These are phyloP conservation scores for Protomyctophum bolini DNA, from an alignment of 2,113 vertebrate genomes.

Conservation along the genomic window DNA sequence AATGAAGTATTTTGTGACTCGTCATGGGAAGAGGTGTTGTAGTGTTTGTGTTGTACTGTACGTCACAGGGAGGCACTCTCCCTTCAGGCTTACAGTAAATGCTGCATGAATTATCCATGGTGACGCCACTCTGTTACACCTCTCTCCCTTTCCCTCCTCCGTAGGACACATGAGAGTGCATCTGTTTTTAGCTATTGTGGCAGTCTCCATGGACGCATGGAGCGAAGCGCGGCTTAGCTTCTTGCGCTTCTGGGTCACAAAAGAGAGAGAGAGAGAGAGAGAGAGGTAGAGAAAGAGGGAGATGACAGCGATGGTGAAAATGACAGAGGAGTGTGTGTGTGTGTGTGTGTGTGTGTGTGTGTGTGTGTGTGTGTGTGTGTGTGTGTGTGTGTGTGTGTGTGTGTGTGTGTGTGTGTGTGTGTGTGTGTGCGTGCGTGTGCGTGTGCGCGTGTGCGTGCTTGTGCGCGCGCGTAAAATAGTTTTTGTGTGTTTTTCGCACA, in stretches of 20 bases:
- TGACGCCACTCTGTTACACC: conserved; percentile 53
- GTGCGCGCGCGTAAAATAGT: neutral
- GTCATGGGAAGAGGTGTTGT: too few relatives aligned
- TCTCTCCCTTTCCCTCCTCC: conserved; percentile 40
- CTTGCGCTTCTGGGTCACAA: conserved; percentile 68
- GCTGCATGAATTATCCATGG: conserved; percentile 62
- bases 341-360: conserved; percentile 39
- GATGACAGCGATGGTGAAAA: neutral
- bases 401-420: too few relatives aligned
- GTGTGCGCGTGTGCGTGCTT: too few relatives aligned
- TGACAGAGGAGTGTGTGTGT: neutral
- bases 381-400: conserved; percentile 2
- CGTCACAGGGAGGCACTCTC: conserved; percentile 29
- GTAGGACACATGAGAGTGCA: conserved; percentile 53
- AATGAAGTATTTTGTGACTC: too few relatives aligned
- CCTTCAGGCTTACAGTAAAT: conserved; percentile 31
- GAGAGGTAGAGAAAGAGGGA: neutral
- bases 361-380: conserved; percentile 3
- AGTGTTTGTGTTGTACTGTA: conserved; percentile 24
- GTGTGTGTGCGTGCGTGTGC: too few relatives aligned
- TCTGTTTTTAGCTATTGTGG: conserved; percentile 66
- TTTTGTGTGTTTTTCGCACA: neutral
- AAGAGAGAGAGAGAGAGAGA: conserved; percentile 43
- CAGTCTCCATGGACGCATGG: conserved; percentile 63
- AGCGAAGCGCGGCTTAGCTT: conserved; percentile 1